Base-by-base conservation (phyloP, 2,113 vertebrate genomes). In the Lampris megalopsis region DNA sequence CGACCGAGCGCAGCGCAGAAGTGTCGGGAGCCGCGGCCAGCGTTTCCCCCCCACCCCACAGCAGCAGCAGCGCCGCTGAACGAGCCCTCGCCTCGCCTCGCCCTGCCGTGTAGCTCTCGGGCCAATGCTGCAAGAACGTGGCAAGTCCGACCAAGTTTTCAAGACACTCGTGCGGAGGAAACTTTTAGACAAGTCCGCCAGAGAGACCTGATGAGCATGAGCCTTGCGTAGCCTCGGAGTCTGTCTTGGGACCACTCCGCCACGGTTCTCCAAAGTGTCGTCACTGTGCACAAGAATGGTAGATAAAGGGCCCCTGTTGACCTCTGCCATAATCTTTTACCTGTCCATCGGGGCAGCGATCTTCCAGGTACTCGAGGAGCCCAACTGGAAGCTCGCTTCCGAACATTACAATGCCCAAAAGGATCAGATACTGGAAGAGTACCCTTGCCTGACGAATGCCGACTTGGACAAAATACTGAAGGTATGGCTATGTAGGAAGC, bases 331-430 rank as follows among this genome's bases (percentile, higher is more conserved):
- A 69, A 98, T 99, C 84, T 99, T 99, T 91, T 99, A 99, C 94
- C 94, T 99, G 95, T 98, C 98, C 88, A 98, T 99, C 49, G 98
- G 98, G 91, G 98, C 98, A 63, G 97, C 98, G 36, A 99, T 99
- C 87, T 99, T 99, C 83, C 97, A 99, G 80, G 97, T 99, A 68
- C 92, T 99, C 64, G 98, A 99, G 89, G 96, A 99, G 78, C 97
- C 97, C 2, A 96, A 97, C 71, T 99, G 97, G 97, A 95, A 95
- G 61, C 82, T 65, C 10, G 96, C 96, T 37, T 94, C 95, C 61
- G 81, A 93, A 0, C 72, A 83, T 9, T 99, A 97, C 68, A 92
- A 80, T 5, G 64, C 69, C 2, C 82, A 95, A 88, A 98, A 96
- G 91, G 83, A 88, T 2, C 86, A 91, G 77, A 95, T 99, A 65